Conservation (phyloP, 2,888 invertebrate species). For the Marasmarcha lunaedactyla region DNA sequence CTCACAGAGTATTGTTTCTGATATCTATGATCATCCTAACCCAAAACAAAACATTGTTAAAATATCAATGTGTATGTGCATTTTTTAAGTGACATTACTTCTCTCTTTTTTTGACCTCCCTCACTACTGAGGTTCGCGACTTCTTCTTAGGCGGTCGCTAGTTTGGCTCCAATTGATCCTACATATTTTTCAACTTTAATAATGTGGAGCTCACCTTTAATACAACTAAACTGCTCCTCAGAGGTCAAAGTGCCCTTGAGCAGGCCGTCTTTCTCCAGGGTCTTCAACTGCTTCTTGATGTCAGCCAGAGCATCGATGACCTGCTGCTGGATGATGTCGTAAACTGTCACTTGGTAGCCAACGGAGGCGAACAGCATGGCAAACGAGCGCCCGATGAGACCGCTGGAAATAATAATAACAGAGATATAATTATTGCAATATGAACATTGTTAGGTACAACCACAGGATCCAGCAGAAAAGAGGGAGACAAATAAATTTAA, state of each 20-base stretch:
- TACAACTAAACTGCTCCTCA: constrained; percentile 79
- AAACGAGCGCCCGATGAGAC: constrained; percentile 96
- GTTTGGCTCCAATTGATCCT: too few relatives aligned
- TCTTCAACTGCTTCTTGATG: constrained; percentile 78
- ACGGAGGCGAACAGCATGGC: constrained; percentile 95
- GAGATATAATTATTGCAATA: not conserved
- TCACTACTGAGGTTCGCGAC: too few relatives aligned
- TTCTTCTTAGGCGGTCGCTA: too few relatives aligned
- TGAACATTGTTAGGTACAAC: not conserved
- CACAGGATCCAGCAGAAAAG: not conserved
- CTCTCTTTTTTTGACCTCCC: too few relatives aligned
- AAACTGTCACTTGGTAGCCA: constrained; percentile 89
- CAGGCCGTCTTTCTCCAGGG: constrained; percentile 77
- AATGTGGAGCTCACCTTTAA: too few relatives aligned
- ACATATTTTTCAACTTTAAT: too few relatives aligned
- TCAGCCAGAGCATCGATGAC: constrained; percentile 80
- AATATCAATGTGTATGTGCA: too few relatives aligned
- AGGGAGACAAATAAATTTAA: not conserved
- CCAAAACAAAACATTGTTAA: too few relatives aligned
- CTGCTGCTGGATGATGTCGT: constrained; percentile 84
- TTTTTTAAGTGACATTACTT: too few relatives aligned
- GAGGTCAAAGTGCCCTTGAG: constrained; percentile 82
- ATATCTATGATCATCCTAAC: too few relatives aligned
- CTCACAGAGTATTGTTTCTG: too few relatives aligned
- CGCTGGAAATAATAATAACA: constrained; percentile 76